Evolutionary conservation across 1,140 invertebrate species (phyloP).

Genomic region (Drosophila burlai): DNA sequence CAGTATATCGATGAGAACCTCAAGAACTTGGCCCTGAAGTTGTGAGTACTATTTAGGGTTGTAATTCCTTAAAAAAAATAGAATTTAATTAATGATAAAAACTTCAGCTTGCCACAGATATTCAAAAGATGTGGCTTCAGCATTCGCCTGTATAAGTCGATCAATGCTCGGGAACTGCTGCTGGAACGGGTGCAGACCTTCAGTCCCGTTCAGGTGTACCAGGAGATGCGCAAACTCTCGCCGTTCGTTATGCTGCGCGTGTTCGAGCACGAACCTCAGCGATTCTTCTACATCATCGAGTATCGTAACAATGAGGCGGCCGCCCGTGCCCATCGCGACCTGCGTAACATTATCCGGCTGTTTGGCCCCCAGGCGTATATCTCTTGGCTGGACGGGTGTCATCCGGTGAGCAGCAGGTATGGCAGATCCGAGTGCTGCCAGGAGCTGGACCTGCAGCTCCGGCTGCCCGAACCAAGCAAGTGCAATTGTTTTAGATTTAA

Average conservation of each 20-base stretch:
- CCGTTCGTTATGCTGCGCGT: slow-evolving; percentile 30
- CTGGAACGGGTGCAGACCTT: slow-evolving; percentile 9
- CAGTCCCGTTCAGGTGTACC: slow-evolving; percentile 45
- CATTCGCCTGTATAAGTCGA: slow-evolving; percentile 28
- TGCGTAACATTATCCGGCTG: slow-evolving; percentile 3
- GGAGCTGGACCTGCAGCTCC: neutral
- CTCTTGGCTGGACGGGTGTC: slow-evolving; percentile 29
- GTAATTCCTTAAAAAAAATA: neutral
- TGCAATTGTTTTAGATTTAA: slow-evolving; percentile 28
- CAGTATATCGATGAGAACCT: slow-evolving; percentile 48
- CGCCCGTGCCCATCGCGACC: slow-evolving; percentile 16
- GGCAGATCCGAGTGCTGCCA: slow-evolving; percentile 20
- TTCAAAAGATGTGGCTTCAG: neutral
- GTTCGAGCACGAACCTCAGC: neutral
- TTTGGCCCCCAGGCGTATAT: slow-evolving; percentile 39
- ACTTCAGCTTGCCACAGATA: slow-evolving; percentile 20
- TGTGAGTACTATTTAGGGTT: slow-evolving; percentile 12
- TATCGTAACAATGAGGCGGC: slow-evolving; percentile 58
- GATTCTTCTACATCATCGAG: slow-evolving; percentile 32
- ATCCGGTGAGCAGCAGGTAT: neutral
- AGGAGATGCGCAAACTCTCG: slow-evolving; percentile 29
- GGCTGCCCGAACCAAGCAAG: neutral
- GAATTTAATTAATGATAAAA: neutral
- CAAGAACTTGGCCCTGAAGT: slow-evolving; percentile 11
- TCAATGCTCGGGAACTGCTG: slow-evolving; percentile 32